Percentiles rank a stretch among this genome's conserved stretches.
Conservation (phyloP, 92 coral and sea anemone genomes). For the Galaxea fascicularis region DNA sequence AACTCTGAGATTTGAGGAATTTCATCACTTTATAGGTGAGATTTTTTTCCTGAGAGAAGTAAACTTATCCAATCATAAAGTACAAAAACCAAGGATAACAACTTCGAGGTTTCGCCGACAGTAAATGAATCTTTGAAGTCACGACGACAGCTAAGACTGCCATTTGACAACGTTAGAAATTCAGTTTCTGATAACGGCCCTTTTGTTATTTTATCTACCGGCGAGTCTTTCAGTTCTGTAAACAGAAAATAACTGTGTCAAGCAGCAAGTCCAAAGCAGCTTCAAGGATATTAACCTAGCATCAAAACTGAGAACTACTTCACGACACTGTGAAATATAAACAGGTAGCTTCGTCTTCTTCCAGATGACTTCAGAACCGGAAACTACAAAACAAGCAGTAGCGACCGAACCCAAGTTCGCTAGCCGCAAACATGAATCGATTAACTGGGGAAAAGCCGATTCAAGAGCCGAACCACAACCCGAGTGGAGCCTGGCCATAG, state of each 20-base stretch:
- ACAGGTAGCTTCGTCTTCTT: background rate
- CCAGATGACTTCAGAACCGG: slow-evolving; percentile 19
- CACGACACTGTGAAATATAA: no score
- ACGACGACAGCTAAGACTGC: background rate
- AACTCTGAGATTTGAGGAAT: background rate
- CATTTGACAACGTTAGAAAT: background rate
- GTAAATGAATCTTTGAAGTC: no score
- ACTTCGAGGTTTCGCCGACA: no score
- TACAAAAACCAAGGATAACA: background rate
- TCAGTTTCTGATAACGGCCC: background rate
- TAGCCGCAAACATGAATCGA: background rate
- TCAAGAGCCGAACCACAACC: slow-evolving; percentile 75
- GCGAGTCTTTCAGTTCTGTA: background rate
- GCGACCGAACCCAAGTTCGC: background rate
- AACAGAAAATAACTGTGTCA: background rate
- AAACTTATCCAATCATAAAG: background rate
- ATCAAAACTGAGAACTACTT: background rate
- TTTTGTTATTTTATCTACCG: background rate
- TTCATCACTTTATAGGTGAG: background rate
- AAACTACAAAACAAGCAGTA: background rate
- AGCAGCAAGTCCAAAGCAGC: background rate
- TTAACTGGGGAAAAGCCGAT: slow-evolving; percentile 6
- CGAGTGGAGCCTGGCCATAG: slow-evolving; percentile 70
- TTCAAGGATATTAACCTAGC: background rate
- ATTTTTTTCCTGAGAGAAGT: background rate